Evolutionary conservation across 2,797 vertebrate species (phyloP).

Genomic region (Mormyrops boulengeri): DNA sequence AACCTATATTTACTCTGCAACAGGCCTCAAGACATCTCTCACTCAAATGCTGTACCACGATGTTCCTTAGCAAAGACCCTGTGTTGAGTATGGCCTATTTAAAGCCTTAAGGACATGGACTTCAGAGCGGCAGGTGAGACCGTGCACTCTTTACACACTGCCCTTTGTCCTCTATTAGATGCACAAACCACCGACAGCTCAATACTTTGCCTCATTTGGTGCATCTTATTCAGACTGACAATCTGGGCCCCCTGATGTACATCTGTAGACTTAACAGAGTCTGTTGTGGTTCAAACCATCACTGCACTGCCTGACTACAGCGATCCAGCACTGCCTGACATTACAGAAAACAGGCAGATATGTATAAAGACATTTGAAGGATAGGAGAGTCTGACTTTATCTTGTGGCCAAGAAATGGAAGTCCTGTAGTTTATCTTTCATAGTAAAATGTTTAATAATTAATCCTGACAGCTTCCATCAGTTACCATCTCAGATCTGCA

Average conservation of each 20-base stretch:
- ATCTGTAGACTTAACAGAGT: background rate
- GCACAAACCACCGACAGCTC: background rate
- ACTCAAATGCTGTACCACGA: background rate
- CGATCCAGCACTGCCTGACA: background rate
- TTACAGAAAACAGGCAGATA: background rate
- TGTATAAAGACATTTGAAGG: background rate
- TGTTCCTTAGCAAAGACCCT: background rate
- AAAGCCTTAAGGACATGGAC: background rate
- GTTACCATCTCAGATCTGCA: constrained; percentile 6
- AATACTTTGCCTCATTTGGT: background rate
- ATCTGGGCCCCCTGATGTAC: background rate
- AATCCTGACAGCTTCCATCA: background rate
- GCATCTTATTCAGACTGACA: background rate
- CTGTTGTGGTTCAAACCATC: background rate
- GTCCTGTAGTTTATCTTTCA: background rate
- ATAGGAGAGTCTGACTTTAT: background rate
- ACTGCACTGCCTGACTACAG: background rate
- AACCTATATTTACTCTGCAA: background rate
- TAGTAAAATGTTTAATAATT: background rate
- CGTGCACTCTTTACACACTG: background rate
- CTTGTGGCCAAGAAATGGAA: background rate
- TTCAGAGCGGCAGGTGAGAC: background rate
- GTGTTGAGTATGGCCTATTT: background rate
- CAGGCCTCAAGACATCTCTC: background rate
- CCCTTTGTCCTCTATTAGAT: background rate